Evolutionary conservation across 2,797 vertebrate genomes (phyloP).

Genomic region (Odontamblyopus rebecca): DNA sequence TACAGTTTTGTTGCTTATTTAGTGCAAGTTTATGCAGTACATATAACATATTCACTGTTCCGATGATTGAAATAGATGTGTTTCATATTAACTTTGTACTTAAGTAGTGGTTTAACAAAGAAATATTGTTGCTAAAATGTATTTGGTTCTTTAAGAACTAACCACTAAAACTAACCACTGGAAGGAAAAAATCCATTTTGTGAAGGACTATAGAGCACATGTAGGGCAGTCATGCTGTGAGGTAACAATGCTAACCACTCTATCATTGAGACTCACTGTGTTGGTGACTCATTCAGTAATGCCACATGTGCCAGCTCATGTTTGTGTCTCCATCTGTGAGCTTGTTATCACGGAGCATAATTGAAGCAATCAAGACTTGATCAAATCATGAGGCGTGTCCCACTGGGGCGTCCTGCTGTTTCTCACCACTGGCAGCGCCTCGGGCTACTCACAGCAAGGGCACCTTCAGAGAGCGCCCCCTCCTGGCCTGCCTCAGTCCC

Average conservation of each 20-base stretch:
- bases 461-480: constrained; percentile 48
- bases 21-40: too few species aligned
- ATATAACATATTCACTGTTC: too few species aligned
- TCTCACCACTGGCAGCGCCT: constrained; percentile 41
- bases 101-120: too few species aligned
- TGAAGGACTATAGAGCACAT: not conserved
- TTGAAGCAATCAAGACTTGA: constrained; percentile 22
- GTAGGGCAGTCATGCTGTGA: not conserved
- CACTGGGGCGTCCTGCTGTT: constrained; percentile 29
- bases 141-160: too few species aligned
- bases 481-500: constrained; percentile 46
- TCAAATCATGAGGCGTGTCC: constrained; percentile 33
- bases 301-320: constrained; percentile 4
- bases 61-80: too few species aligned
- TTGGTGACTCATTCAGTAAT: not conserved
- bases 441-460: constrained; percentile 49
- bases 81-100: too few species aligned
- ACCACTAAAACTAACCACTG: too few species aligned
- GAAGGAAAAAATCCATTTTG: not conserved
- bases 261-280: not conserved
- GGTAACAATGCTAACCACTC: not conserved
- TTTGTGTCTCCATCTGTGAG: constrained; percentile 16
- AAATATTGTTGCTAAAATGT: too few species aligned
- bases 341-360: constrained; percentile 8
- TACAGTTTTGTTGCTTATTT: too few species aligned